Evolutionary conservation across 2,888 invertebrate genomes (phyloP), one percentile per base, ranked within the genome.

Genomic region (Xestoiulus laeticollis): DNA sequence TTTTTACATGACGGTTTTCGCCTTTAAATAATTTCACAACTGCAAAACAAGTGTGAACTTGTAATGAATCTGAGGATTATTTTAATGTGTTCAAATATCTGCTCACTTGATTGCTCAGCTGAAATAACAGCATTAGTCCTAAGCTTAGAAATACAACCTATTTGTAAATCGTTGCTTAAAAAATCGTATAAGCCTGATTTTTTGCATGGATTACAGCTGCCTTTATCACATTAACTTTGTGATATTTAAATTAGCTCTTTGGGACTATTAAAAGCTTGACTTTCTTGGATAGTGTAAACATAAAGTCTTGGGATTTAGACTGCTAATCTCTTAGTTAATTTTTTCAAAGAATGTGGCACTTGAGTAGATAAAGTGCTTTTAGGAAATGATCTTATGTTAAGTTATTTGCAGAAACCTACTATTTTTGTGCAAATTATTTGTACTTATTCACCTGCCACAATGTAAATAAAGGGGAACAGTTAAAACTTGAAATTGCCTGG

Each of bases 81-180:
- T n/a, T 19, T 59, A n/a, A 59, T n/a, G n/a, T n/a, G 6, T 59
- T n/a, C 59, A 59, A 59, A n/a, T 22, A 59, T 16, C 10, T n/a
- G 59, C n/a, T 59, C n/a, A n/a, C 59, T n/a, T 59, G 59, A 59
- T 59, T 59, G 59, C 59, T 59, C n/a, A 59, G 59, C 59, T 6
- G 59, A 59, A 59, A 16, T 59, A 59, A 59, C 59, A 19, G 59
- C 59, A 59, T 59, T 59, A 59, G 59, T 19, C n/a, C 0, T 6
- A 6, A n/a, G n/a, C n/a, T 59, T n/a, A n/a, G 22, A n/a, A 19
- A 59, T n/a, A n/a, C n/a, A n/a, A 5, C n/a, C 59, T n/a, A 38
- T 38, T 38, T 38, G 38, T 1, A 38, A 38, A 8, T 38, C 38
- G 5, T 38, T 38, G 38, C 59, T 1, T n/a, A n/a, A 38, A 38